Evolutionary conservation across 2,797 vertebrate genomes (phyloP).

Genomic region (Sebastes hubbsi): DNA sequence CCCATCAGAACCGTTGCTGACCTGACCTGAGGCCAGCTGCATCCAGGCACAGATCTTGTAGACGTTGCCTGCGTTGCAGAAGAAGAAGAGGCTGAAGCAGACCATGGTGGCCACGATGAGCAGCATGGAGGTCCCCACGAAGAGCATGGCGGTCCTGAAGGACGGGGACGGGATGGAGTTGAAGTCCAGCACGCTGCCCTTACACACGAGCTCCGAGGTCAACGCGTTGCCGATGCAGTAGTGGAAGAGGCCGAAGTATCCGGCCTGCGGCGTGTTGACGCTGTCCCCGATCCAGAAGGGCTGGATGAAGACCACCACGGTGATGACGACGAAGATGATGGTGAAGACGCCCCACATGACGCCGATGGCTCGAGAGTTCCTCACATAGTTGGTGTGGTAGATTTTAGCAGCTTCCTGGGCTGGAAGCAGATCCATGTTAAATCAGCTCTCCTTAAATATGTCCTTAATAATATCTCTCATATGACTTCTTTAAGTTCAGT

Average conservation of each 20-base stretch:
- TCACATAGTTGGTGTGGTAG: conserved; percentile 98
- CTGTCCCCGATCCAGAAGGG: conserved; percentile 98
- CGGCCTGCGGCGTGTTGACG: conserved; percentile 93
- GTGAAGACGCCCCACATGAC: conserved; percentile 97
- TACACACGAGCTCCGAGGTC: conserved; percentile 93
- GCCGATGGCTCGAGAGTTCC: conserved; percentile 93
- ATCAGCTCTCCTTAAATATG: neutral
- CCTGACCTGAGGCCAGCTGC: conserved; percentile 94
- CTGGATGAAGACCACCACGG: conserved; percentile 95
- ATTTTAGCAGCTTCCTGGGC: conserved; percentile 95
- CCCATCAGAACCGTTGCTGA: no score
- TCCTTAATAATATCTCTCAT: neutral
- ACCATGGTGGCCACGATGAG: conserved; percentile 93
- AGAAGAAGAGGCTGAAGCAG: conserved; percentile 93
- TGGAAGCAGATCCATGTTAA: conserved; percentile 87
- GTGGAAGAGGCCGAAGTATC: conserved; percentile 96
- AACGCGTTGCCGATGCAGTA: conserved; percentile 97
- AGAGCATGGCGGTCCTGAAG: conserved; percentile 97
- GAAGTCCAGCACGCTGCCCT: conserved; percentile 92
- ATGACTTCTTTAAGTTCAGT: neutral
- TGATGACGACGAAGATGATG: conserved; percentile 92
- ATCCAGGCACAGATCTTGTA: conserved; percentile 98
- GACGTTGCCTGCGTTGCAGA: conserved; percentile 92
- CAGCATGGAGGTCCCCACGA: conserved; percentile 92
- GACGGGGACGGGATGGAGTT: conserved; percentile 92